Evolutionary conservation across 2,888 invertebrate genomes (phyloP).

Genomic region (Chaetogeoica ovagalla): DNA sequence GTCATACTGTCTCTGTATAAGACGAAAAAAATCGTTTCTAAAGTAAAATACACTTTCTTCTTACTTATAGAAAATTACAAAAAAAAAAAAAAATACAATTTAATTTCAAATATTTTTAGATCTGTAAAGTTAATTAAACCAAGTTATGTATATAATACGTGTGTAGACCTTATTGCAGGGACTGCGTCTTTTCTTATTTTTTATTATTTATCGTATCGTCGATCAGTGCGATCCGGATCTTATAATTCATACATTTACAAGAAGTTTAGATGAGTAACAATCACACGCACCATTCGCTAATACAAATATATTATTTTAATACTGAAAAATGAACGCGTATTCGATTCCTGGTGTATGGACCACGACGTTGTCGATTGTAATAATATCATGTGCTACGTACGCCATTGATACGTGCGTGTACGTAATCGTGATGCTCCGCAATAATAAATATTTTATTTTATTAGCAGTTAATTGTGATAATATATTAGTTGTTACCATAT

Average conservation of each 20-base stretch:
- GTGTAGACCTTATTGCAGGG: no score
- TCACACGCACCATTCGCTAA: no score
- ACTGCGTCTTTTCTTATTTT: no score
- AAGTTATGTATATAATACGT: no score
- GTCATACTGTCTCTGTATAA: slow-evolving; percentile 28
- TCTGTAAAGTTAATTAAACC: no score
- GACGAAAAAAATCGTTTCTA: slow-evolving; percentile 16
- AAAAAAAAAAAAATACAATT: neutral
- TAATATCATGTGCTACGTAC: no score
- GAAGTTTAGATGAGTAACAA: no score
- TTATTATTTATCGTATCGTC: no score
- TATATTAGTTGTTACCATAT: no score
- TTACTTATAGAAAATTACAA: neutral
- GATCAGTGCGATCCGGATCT: no score
- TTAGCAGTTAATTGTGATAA: neutral
- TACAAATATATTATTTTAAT: neutral
- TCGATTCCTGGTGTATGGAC: neutral
- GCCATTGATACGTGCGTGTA: no score
- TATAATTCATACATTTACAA: no score
- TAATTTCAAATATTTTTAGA: neutral
- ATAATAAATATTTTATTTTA: neutral
- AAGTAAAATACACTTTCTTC: slow-evolving; percentile 39
- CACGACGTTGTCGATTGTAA: neutral
- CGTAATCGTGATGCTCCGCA: neutral
- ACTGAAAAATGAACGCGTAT: neutral